phyloP scores from a whole-genome alignment of 2,797 vertebrate species.

The Benthosema pterotum region DNA sequence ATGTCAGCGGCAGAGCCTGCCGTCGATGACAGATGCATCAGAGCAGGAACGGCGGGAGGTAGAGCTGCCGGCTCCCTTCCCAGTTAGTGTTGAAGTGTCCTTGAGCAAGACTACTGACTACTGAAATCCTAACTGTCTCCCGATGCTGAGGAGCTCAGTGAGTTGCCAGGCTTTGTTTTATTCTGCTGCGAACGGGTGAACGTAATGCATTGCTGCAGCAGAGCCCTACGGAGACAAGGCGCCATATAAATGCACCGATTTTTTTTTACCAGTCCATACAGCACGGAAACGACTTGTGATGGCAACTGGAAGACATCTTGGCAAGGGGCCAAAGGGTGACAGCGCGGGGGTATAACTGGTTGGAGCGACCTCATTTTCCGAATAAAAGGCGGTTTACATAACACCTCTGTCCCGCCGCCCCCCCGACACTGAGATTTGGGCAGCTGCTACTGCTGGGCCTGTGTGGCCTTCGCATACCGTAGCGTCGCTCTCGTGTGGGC shows the following conservation, averaged over 20 bases:
- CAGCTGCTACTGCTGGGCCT: background rate
- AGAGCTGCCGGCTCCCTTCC: too few relatives aligned
- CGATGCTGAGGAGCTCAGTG: too few relatives aligned
- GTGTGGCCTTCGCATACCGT: too few relatives aligned
- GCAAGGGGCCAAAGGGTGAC: slow-evolving; percentile 59
- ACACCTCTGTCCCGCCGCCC: slow-evolving; percentile 61
- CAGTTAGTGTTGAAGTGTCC: too few relatives aligned
- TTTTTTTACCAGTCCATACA: background rate
- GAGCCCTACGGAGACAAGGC: too few relatives aligned
- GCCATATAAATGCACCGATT: too few relatives aligned
- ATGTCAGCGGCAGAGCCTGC: slow-evolving; percentile 43
- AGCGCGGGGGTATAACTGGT: slow-evolving; percentile 67
- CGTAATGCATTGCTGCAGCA: too few relatives aligned
- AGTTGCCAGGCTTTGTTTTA: too few relatives aligned
- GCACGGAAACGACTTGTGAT: slow-evolving; percentile 61
- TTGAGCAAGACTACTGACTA: too few relatives aligned
- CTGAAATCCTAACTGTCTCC: too few relatives aligned
- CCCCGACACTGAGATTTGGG: background rate
- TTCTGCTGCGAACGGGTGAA: too few relatives aligned
- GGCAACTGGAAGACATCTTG: slow-evolving; percentile 70
- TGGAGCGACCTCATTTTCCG: slow-evolving; percentile 73
- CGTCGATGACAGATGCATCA: slow-evolving; percentile 45
- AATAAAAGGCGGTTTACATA: slow-evolving; percentile 80
- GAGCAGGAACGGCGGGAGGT: background rate
- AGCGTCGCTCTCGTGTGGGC: too few relatives aligned